Base-by-base conservation (phyloP, 2,888 invertebrate species). In the Helobdella robusta region DNA sequence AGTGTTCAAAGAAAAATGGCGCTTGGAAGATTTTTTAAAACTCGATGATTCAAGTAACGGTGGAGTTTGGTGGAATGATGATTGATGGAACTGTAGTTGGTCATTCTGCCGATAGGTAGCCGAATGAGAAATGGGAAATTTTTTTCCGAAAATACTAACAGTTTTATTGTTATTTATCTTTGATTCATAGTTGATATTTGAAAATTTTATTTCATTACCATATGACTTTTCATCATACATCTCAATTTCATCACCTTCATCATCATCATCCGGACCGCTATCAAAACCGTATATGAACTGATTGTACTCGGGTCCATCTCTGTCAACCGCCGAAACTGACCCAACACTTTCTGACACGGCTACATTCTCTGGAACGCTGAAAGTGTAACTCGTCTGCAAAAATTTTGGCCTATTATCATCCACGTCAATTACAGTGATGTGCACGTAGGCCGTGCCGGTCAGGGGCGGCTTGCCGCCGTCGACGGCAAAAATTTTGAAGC, bases 391-490 rank as follows among this genome's bases (percentile, higher is more conserved):
- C 40, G 20, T 20, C 36, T 68, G 61, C 44, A 63, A 32, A 65
- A 71, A 71, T 20, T 56, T 32, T 1, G 71, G 71, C 25, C 35
- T 59, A 40, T 69, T 69, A 59, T 71, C 71, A 52, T 71, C 70
- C 20, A 65, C 59, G 64, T 71, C 71, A 18, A 59, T 56, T 25
- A 71, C 63, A 23, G 25, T 68, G 48, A 71, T 69, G n/a, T 60
- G 48, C 30, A 71, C 92, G 6, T 89, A 89, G 18, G 92, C 92
- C 5, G 87, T 88, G 62, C 92, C 89, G 65, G 90, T 89, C 28
- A 89, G 82, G 1, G 91, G 89, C 23, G 89, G 88, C 18, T 58
- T 52, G 0, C 89, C 91, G 73, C 88, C 86, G 81, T 93, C 93
- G 76, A 89, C 87, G 6, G 92, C 93, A 77, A 88, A 88, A 66